Conservation (phyloP, 1,140 invertebrate genomes). For the Philaenus spumarius region DNA sequence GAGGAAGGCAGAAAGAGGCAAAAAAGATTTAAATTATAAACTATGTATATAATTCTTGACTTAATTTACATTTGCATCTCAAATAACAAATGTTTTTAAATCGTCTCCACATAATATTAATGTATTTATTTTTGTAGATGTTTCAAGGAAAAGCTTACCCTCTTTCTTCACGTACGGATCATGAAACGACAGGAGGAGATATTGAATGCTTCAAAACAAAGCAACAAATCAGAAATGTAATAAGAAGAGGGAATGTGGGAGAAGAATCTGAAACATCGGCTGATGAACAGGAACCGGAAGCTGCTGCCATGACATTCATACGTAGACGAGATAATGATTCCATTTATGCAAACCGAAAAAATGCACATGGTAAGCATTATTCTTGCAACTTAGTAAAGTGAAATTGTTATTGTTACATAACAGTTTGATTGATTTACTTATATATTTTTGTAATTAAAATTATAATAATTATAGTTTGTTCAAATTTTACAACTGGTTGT, state of each 20-base stretch:
- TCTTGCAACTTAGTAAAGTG: no score
- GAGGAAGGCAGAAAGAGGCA: no score
- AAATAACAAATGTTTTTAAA: no score
- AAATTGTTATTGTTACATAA: no score
- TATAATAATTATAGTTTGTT: conserved; percentile 3
- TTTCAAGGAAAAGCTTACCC: conserved; percentile 56
- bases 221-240: neutral
- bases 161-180: conserved; percentile 45
- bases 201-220: neutral
- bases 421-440: no score
- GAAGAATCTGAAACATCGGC: conserved; percentile 53
- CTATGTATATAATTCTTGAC: no score
- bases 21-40: no score
- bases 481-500: neutral
- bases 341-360: conserved; percentile 29
- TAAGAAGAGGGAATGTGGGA: conserved; percentile 21
- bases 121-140: conserved; percentile 33
- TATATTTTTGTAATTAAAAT: conserved; percentile 4
- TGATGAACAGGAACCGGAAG: conserved; percentile 51
- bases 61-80: no score
- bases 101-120: no score
- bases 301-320: conserved; percentile 51
- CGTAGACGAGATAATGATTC: conserved; percentile 39
- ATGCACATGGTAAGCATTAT: conserved; percentile 17
- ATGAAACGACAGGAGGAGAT: conserved; percentile 3